Conservation (phyloP, 2,113 vertebrate genomes). For the Tiliqua scincoides region DNA sequence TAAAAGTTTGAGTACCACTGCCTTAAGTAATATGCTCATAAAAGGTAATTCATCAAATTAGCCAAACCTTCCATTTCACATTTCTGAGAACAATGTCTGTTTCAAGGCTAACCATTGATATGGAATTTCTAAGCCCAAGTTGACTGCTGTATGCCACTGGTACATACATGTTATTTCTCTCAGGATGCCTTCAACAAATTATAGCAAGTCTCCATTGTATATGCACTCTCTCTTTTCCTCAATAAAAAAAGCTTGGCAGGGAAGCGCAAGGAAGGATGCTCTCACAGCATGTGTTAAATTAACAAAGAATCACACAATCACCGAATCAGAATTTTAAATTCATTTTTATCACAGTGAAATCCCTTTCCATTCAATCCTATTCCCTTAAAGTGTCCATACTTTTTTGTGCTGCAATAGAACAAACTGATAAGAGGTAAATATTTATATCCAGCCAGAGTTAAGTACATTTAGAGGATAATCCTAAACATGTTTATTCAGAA, state of each 20-base stretch:
- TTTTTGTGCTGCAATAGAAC: not conserved
- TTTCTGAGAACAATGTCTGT: not conserved
- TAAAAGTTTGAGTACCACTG: too few species aligned
- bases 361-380: not conserved
- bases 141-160: not conserved
- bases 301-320: constrained; percentile 2
- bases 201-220: not conserved
- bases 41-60: constrained; percentile 5
- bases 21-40: not conserved
- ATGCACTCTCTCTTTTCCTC: not conserved
- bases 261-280: not conserved
- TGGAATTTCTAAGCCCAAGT: not conserved
- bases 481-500: too few species aligned
- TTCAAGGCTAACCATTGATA: not conserved
- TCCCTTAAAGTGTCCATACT: not conserved
- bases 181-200: constrained; percentile 6
- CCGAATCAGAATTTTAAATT: not conserved
- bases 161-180: not conserved
- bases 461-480: not conserved
- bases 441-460: not conserved
- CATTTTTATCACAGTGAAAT: not conserved
- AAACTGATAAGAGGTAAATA: not conserved
- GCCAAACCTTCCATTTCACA: constrained; percentile 16
- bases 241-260: not conserved
- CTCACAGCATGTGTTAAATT: not conserved